Evolutionary conservation across 2,113 vertebrate genomes (phyloP).

Genomic region (Pan paniscus): DNA sequence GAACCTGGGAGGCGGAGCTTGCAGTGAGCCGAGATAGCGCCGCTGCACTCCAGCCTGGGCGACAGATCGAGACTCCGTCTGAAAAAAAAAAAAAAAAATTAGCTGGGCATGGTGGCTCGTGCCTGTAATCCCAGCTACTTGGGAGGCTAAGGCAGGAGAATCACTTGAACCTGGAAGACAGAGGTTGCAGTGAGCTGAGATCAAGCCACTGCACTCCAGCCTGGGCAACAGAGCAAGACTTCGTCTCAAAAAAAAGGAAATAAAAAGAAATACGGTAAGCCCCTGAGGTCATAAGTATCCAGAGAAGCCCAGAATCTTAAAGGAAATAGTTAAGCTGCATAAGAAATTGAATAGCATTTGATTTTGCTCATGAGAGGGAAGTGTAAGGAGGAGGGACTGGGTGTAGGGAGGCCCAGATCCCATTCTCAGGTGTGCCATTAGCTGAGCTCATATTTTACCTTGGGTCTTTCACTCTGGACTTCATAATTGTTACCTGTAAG

Average conservation of each 20-base stretch:
- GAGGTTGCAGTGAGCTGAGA: too few relatives aligned
- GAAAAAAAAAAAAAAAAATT: too few relatives aligned
- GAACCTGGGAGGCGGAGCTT: too few relatives aligned
- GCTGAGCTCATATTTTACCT: neutral
- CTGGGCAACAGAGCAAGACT: too few relatives aligned
- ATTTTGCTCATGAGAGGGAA: neutral
- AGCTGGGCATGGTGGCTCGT: too few relatives aligned
- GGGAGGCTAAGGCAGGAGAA: too few relatives aligned
- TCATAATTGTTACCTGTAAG: neutral
- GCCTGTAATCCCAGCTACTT: too few relatives aligned
- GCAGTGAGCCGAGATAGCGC: fast-evolving
- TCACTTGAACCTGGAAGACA: too few relatives aligned
- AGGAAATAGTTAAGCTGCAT: neutral
- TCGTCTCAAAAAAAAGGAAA: too few relatives aligned
- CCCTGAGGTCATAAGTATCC: neutral
- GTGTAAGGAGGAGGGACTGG: neutral
- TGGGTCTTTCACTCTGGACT: neutral
- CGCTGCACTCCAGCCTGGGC: too few relatives aligned
- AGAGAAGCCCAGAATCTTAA: neutral
- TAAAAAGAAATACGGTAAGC: neutral
- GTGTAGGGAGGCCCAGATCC: neutral
- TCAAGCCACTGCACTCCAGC: too few relatives aligned
- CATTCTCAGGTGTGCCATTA: neutral
- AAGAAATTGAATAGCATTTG: neutral
- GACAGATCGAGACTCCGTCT: too few relatives aligned